Evolutionary conservation across 2,888 invertebrate species (phyloP), one percentile per base, ranked within the genome.

Genomic region (Dicyrtoma fusca): DNA sequence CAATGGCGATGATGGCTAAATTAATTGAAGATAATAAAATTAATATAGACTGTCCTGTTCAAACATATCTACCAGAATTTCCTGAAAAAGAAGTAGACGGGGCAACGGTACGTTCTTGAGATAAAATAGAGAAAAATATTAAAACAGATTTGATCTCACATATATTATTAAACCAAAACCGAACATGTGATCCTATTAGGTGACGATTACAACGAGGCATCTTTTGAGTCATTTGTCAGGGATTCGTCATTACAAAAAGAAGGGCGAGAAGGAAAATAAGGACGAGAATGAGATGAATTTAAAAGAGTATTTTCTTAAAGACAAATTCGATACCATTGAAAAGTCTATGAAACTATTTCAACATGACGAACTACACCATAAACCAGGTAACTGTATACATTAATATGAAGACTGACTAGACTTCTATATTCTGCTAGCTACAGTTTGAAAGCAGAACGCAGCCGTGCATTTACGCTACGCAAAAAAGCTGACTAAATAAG

Each of bases 181-280:
- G n/a, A n/a, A n/a, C 34, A 34, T 34, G 11, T 49, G 5, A 49
- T 17, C 13, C 34, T 57, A 14, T 19, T 76, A 83, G 83, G 85
- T 85, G 21, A 81, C 77, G 1, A 85, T 88, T 53, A 88, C 87
- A 6, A 84, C 85, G 1, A 80, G 87, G 21, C 86, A 86, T 61
- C 82, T 88, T 11, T 82, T 86, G 1, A 84, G 84, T 21, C 88
- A 88, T 81, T 78, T 85, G 21, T 82, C 84, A 21, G 88, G 88
- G 13, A 86, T 88, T 61, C 83, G 88, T 19, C 87, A 88, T 81
- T 88, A 88, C 79, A 78, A 81, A 23, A 71, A 62, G 49, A 71
- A 34, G 71, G 76, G 55, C 57, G 65, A 71, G 19, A 72, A 77
- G 47, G 69, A 74, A 5, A 73, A 75, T 21, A 68, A 75, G 44